Conservation (phyloP, 2,113 vertebrate genomes). For the Pandion haliaetus region DNA sequence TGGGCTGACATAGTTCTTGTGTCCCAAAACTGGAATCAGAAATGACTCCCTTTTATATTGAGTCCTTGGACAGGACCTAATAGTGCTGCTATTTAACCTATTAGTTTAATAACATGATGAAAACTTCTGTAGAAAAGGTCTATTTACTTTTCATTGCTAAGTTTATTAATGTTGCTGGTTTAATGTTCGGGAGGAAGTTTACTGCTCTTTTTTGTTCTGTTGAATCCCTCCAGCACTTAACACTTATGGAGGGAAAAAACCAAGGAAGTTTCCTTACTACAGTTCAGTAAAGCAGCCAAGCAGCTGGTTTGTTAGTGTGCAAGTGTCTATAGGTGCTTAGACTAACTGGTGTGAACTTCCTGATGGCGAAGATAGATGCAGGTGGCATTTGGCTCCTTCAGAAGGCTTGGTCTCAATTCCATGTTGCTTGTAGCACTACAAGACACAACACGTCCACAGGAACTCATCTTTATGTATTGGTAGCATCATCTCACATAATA, state of each 20-base stretch:
- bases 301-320: background rate
- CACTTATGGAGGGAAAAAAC: background rate
- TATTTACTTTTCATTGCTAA: conserved; percentile 8
- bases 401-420: background rate
- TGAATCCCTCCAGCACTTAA: background rate
- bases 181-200: background rate
- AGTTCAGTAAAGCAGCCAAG: background rate
- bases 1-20: conserved; percentile 15
- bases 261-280: background rate
- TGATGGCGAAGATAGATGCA: background rate
- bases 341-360: background rate
- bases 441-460: background rate
- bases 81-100: background rate
- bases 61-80: background rate
- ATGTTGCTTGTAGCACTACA: background rate
- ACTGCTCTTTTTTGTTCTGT: background rate
- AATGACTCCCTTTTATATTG: background rate
- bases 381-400: background rate
- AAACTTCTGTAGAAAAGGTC: background rate
- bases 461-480: background rate
- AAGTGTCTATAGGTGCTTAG: background rate
- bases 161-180: background rate
- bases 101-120: background rate
- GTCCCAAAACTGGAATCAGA: conserved; percentile 13
- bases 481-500: background rate